These are phyloP conservation scores for Gobio occitaniae DNA, from an alignment of 2,797 vertebrate species.

Conservation along the genomic window DNA sequence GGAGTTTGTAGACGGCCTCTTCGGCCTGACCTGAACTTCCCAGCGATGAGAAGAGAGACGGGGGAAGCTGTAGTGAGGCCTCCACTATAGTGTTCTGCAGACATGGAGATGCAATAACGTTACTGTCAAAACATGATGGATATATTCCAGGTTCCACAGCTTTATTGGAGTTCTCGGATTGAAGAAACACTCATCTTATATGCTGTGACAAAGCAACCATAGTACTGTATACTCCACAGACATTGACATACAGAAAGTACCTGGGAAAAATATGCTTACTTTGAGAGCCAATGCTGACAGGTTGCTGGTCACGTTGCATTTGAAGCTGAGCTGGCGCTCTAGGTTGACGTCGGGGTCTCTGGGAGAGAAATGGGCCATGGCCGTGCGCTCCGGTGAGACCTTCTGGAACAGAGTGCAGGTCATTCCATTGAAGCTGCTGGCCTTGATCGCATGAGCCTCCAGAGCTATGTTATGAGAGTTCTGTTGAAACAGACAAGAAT, in stretches of 20 bases:
- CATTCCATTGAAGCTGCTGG: constrained; percentile 91
- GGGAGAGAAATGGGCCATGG: constrained; percentile 77
- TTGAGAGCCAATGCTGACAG: constrained; percentile 90
- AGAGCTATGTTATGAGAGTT: constrained; percentile 95
- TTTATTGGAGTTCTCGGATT: constrained; percentile 27
- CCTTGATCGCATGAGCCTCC: constrained; percentile 90
- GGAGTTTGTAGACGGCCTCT: constrained; percentile 88
- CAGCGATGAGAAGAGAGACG: constrained; percentile 86
- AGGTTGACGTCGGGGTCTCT: constrained; percentile 81
- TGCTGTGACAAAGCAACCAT: not conserved
- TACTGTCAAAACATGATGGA: constrained; percentile 24
- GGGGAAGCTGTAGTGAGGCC: constrained; percentile 93
- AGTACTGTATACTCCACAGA: not conserved
- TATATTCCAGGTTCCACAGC: constrained; percentile 7
- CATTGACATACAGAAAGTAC: not conserved
- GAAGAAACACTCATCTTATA: constrained; percentile 12
- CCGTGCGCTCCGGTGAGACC: constrained; percentile 80
- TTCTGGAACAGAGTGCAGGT: constrained; percentile 96
- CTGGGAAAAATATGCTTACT: constrained; percentile 69
- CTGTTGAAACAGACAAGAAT: constrained; percentile 69
- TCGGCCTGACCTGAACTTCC: constrained; percentile 80
- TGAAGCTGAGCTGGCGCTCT: constrained; percentile 94
- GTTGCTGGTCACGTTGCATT: constrained; percentile 92
- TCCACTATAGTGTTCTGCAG: constrained; percentile 89
- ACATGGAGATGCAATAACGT: constrained; percentile 3